Base-by-base conservation (phyloP, 37 sponge, comb jelly and placozoan species). In the Cliona cf. orientalis region DNA sequence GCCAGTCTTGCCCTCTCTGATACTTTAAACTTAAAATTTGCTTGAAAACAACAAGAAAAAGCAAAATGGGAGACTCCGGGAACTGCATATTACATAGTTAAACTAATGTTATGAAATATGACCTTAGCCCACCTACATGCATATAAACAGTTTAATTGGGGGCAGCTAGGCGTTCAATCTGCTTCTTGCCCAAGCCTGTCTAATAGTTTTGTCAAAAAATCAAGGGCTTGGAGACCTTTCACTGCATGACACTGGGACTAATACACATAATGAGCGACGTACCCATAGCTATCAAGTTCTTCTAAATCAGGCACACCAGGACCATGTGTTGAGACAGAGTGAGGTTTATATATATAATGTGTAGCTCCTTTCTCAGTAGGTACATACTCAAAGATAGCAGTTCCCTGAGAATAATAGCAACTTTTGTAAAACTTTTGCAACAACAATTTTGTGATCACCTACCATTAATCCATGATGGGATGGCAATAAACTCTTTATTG, bases 221-320 rank as follows among this genome's bases (percentile, higher is more conserved):
- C n/a, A n/a, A n/a, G n/a, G n/a, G n/a, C n/a, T n/a, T n/a, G n/a
- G n/a, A 49, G 55, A 17, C 55, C 17, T 49, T 17, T 11, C 17
- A 11, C 55, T 17, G 17, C 55, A 17, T 19, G 55, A 49, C 17
- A 49, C 17, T 49, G 11, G 17, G 14, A 49, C 14, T 17, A 49
- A 11, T 19, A 49, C 14, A 49, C 55, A 19, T 19, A 11, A 19
- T 49, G 17, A 19, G 17, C 55, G 11, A 3, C 74, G 53, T 26
- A 88, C 81, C 91, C 91, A 68, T 62, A 60, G 34, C 33, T 12
- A 31, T 68, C 81, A 43, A 90, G 44, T 14, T 79, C 80, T 44
- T 90, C 86, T 4, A 84, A 42, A 36, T 46, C 57, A 34, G 92
- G 92, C 1, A 87, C 75, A 12, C 39, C 42, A 22, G 92, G 92